Percentiles rank a stretch among this genome's conserved stretches.
phyloP scores from a whole-genome alignment of 2,113 vertebrate species.

The Accipiter cooperii region DNA sequence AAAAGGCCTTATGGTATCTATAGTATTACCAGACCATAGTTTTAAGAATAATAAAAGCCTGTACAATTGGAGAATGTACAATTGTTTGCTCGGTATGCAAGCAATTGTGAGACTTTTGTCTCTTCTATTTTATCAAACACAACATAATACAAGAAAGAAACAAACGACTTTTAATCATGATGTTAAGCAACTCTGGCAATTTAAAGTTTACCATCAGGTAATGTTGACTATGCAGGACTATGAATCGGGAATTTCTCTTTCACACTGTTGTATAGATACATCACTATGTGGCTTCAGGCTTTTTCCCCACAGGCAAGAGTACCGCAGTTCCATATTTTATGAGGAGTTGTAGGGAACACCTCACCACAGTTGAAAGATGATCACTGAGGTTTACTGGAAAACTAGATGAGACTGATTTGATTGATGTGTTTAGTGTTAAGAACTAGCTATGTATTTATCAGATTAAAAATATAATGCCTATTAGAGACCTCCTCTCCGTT shows the following conservation, averaged over 20 bases:
- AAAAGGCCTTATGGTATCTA: background rate
- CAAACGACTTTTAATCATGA: background rate
- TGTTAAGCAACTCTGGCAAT: background rate
- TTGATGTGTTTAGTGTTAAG: background rate
- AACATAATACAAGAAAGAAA: background rate
- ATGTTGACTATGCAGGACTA: background rate
- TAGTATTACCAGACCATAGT: background rate
- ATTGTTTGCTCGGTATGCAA: background rate
- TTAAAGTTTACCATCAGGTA: conserved; percentile 7
- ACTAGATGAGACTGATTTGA: background rate
- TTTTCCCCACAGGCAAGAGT: background rate
- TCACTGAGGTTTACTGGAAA: background rate
- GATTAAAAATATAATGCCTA: background rate
- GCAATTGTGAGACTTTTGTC: background rate
- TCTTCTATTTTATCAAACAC: background rate
- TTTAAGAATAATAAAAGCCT: background rate
- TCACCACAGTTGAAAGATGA: background rate
- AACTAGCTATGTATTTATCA: background rate
- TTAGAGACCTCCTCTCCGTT: background rate
- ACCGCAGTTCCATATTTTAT: background rate
- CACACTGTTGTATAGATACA: background rate
- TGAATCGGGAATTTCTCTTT: background rate
- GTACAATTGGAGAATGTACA: background rate
- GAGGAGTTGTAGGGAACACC: background rate
- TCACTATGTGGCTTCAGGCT: background rate